These are phyloP conservation scores for Xenotilapia longispinis DNA, from an alignment of 2,113 vertebrate genomes.

Conservation along the genomic window DNA sequence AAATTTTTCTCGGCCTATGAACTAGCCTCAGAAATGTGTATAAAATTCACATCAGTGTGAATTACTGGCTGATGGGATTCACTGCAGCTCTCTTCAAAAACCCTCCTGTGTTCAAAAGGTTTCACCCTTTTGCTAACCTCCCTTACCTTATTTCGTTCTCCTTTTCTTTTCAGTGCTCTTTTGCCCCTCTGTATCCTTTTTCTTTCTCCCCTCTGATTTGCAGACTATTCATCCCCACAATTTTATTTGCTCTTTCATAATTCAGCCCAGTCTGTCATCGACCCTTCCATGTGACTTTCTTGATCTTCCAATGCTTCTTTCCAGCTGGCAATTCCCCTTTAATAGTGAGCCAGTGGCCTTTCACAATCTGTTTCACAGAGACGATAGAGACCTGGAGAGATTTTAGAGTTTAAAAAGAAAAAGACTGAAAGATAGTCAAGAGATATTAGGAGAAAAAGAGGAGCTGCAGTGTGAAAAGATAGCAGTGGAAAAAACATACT, in stretches of 20 bases:
- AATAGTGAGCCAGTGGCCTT: slow-evolving; percentile 42
- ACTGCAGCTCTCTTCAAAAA: background rate
- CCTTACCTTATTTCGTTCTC: background rate
- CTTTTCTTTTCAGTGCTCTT: background rate
- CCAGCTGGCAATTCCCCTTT: slow-evolving; percentile 29
- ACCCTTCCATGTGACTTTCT: slow-evolving; percentile 14
- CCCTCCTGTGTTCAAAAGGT: background rate
- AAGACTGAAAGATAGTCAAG: background rate
- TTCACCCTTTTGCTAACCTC: background rate
- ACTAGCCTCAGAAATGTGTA: slow-evolving; percentile 32
- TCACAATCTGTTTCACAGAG: slow-evolving; percentile 52
- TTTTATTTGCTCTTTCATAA: slow-evolving; percentile 37
- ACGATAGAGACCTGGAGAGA: background rate
- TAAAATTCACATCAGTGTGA: slow-evolving; percentile 36
- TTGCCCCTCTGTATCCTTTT: background rate
- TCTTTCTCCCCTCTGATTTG: background rate
- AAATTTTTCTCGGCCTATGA: slow-evolving; percentile 25
- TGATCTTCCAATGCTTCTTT: slow-evolving; percentile 4
- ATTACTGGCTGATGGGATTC: slow-evolving; percentile 9
- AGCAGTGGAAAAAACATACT: background rate
- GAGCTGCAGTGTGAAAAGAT: background rate
- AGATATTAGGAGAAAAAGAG: slow-evolving; percentile 12
- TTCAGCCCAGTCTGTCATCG: slow-evolving; percentile 40
- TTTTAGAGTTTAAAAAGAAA: slow-evolving; percentile 14
- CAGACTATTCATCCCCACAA: background rate